A percentile compares a stretch with the other conserved stretches of the same genome.
phyloP scores from a whole-genome alignment of 1,140 invertebrate genomes.

The Dinoponera quadriceps region DNA sequence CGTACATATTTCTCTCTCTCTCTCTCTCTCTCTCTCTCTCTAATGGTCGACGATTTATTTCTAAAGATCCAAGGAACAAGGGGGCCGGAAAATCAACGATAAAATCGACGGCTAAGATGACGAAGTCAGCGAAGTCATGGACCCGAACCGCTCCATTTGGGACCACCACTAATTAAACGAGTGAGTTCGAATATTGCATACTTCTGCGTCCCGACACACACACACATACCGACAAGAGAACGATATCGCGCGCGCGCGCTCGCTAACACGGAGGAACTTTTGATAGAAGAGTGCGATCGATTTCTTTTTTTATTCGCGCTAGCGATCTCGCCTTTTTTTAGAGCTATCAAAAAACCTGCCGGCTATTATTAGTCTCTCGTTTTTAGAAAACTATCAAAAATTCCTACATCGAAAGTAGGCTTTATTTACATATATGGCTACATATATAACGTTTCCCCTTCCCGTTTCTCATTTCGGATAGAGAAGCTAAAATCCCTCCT shows the following conservation, averaged over 20 bases:
- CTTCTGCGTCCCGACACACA: slow-evolving; percentile 41
- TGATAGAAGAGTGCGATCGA: slow-evolving; percentile 56
- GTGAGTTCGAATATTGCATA: slow-evolving; percentile 62
- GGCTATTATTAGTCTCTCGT: slow-evolving; percentile 41
- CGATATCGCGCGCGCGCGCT: slow-evolving; percentile 5
- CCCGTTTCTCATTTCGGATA: slow-evolving; percentile 4
- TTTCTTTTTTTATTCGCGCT: slow-evolving; percentile 57
- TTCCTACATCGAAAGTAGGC: slow-evolving; percentile 69
- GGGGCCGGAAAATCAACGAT: slow-evolving; percentile 9
- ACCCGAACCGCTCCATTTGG: slow-evolving; percentile 45
- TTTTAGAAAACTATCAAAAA: slow-evolving; percentile 76
- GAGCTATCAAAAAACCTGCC: slow-evolving; percentile 59
- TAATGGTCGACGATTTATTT: slow-evolving; percentile 24
- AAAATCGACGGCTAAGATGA: slow-evolving; percentile 6
- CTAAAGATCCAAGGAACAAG: background rate
- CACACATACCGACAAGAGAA: background rate
- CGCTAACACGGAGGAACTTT: slow-evolving; percentile 61
- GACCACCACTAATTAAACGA: slow-evolving; percentile 30
- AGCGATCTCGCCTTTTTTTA: slow-evolving; percentile 60
- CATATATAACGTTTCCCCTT: slow-evolving; percentile 55
- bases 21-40: background rate
- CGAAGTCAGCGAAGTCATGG: slow-evolving; percentile 45
- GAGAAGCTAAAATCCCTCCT: slow-evolving; percentile 57
- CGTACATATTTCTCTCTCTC: background rate
- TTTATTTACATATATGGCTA: slow-evolving; percentile 77